A percentile compares a stretch with the other conserved stretches of the same genome.
phyloP scores from a whole-genome alignment of 2,113 vertebrate species.

The Hiodon tergisus region DNA sequence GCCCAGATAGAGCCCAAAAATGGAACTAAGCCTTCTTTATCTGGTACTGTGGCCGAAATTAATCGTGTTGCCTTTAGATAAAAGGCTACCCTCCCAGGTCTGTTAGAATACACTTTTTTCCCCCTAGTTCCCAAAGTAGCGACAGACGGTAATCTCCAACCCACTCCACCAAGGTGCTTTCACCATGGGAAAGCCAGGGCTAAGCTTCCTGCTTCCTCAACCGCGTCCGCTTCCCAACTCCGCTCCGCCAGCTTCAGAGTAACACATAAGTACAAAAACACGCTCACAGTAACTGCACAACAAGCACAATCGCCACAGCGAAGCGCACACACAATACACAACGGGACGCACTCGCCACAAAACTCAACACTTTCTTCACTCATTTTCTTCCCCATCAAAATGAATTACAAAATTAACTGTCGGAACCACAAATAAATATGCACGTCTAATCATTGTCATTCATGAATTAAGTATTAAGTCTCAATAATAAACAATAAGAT shows the following conservation, averaged over 20 bases:
- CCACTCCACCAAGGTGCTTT: slow-evolving; percentile 30
- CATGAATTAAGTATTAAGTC: too few relatives aligned
- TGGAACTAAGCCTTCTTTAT: slow-evolving; percentile 22
- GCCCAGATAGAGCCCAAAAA: slow-evolving; percentile 26
- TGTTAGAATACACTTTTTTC: neutral
- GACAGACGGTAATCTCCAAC: slow-evolving; percentile 34
- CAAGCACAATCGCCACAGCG: neutral
- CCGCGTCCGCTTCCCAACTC: slow-evolving; percentile 62
- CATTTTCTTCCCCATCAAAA: too few relatives aligned
- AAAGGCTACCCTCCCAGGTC: slow-evolving; percentile 22
- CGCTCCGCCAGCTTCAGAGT: slow-evolving; percentile 38
- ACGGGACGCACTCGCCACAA: neutral
- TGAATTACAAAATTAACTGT: too few relatives aligned
- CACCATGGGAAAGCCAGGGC: slow-evolving; percentile 60
- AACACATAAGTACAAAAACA: slow-evolving; percentile 38
- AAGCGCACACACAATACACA: neutral
- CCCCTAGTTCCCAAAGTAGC: slow-evolving; percentile 13
- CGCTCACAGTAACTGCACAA: slow-evolving; percentile 21
- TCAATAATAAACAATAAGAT: too few relatives aligned
- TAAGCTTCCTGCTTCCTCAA: slow-evolving; percentile 62
- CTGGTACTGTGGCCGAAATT: slow-evolving; percentile 14
- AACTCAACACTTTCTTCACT: too few relatives aligned
- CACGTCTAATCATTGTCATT: too few relatives aligned
- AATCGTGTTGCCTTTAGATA: slow-evolving; percentile 26
- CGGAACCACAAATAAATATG: too few relatives aligned